These are phyloP conservation scores for Chlorops oryzae DNA, from an alignment of 1,140 invertebrate species.

Conservation along the genomic window DNA sequence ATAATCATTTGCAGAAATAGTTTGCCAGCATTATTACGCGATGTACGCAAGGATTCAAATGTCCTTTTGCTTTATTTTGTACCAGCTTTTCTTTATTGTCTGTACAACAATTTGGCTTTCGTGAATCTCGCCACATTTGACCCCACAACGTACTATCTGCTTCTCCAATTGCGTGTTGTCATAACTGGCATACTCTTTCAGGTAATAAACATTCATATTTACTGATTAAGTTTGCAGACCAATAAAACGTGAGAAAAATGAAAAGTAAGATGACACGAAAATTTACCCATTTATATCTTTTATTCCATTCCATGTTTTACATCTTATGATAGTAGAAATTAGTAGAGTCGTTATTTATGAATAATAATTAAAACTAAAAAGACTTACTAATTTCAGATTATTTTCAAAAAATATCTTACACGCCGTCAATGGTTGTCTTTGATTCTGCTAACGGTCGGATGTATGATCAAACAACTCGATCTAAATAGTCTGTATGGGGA, in stretches of 20 bases:
- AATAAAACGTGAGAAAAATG: slow-evolving; percentile 1
- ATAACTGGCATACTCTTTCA: slow-evolving; percentile 89
- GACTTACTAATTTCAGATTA: slow-evolving; percentile 64
- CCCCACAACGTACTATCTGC: slow-evolving; percentile 88
- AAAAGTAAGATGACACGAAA: too few species aligned
- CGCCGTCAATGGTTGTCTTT: slow-evolving; percentile 85
- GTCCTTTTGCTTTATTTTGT: slow-evolving; percentile 83
- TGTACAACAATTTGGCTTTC: slow-evolving; percentile 94
- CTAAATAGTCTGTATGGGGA: slow-evolving; percentile 49
- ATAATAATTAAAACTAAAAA: too few species aligned
- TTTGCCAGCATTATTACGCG: slow-evolving; percentile 49
- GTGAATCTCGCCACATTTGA: slow-evolving; percentile 85
- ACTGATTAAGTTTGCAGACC: too few species aligned
- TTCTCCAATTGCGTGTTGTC: slow-evolving; percentile 89
- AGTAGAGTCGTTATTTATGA: too few species aligned
- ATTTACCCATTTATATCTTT: too few species aligned
- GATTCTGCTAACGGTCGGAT: slow-evolving; percentile 78
- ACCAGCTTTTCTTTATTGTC: slow-evolving; percentile 83
- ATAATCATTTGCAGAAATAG: slow-evolving; percentile 45
- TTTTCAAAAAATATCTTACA: slow-evolving; percentile 82
- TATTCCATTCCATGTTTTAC: too few species aligned
- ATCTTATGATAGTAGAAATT: too few species aligned
- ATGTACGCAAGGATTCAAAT: slow-evolving; percentile 55
- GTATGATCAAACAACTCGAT: slow-evolving; percentile 84
- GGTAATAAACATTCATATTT: slow-evolving; percentile 59